phyloP scores from a whole-genome alignment of 2,797 vertebrate genomes.

The Borostomias antarcticus region DNA sequence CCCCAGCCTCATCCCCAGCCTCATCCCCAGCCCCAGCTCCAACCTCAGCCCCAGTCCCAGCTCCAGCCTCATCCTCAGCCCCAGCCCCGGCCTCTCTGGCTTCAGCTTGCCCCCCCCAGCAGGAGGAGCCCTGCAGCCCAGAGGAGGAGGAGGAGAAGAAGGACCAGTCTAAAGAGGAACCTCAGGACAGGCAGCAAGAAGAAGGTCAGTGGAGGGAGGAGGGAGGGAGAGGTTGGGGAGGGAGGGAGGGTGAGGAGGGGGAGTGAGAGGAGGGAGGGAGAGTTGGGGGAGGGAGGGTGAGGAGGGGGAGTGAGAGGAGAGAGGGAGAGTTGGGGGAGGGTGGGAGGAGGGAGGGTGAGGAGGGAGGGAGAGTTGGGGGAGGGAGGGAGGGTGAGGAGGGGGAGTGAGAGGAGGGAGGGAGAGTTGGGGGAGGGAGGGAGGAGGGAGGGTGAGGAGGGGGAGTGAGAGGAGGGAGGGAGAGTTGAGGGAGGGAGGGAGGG shows the following conservation, averaged over 20 bases:
- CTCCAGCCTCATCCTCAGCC: no score
- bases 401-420: no score
- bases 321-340: no score
- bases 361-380: background rate
- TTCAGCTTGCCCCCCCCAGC: slow-evolving; percentile 43
- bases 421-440: no score
- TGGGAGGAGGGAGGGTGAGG: background rate
- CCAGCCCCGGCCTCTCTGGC: no score
- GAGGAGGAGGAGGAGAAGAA: slow-evolving; percentile 76
- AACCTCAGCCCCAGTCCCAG: no score
- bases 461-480: no score
- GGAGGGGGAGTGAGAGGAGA: background rate
- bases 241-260: background rate
- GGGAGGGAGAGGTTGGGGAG: background rate
- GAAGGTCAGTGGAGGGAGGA: slow-evolving; percentile 75
- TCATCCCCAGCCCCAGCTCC: no score
- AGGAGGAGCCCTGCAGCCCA: slow-evolving; percentile 32
- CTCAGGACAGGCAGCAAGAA: slow-evolving; percentile 71
- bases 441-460: no score
- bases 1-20: no score
- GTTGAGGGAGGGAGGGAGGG: no score
- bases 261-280: background rate
- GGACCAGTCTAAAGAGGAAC: slow-evolving; percentile 83
- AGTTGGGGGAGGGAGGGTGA: background rate
- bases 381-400: no score